Evolutionary conservation across 64 coral and sea anemone species (phyloP), one percentile per base, ranked within the genome.

Genomic region (Porites australiensis): DNA sequence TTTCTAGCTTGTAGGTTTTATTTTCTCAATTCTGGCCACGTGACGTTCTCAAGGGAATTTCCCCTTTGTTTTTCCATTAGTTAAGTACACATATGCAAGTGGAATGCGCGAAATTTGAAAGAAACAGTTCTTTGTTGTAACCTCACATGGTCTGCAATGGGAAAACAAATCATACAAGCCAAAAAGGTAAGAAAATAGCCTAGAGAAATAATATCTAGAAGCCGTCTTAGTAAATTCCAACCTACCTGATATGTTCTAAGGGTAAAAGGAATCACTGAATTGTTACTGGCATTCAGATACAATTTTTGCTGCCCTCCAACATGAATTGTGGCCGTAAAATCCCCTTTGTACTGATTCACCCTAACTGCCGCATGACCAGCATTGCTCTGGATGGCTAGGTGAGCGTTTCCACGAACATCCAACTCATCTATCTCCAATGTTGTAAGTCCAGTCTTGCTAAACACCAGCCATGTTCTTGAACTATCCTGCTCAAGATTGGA

Each of bases 401-500:
- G 97, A 19, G 97, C 97, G 58, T 74, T 55, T 48, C 94, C 97
- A 10, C 94, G 88, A 74, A 98, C 82, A 77, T 98, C 87, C 11
- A 98, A 74, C 22, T 77, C 64, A 64, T 98, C 97, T 16, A 98
- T 60, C 51, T 94, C 77, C 59, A 98, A 95, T 8, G 55, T 74
- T 3, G 87, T 84, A 14, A 47, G 20, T 5, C 84, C 79, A 2
- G 64, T 53, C 47, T 94, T 64, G 37, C 88, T 48, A 64, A 91
- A 93, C 62, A 93, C 87, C 59, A 98, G 57, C 96, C 96, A 98
- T 1, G 90, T 98, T 43, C 96, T 82, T 82, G 96, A 92, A 10
- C 93, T 94, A 82, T 98, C 96, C 75, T 95, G 87, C 15, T 64
- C 59, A 70, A 98, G 89, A 79, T 88, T 93, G 4, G 22, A 64